Evolutionary conservation across 92 coral and sea anemone species (phyloP).

Genomic region (Parazoanthus atlanticus): DNA sequence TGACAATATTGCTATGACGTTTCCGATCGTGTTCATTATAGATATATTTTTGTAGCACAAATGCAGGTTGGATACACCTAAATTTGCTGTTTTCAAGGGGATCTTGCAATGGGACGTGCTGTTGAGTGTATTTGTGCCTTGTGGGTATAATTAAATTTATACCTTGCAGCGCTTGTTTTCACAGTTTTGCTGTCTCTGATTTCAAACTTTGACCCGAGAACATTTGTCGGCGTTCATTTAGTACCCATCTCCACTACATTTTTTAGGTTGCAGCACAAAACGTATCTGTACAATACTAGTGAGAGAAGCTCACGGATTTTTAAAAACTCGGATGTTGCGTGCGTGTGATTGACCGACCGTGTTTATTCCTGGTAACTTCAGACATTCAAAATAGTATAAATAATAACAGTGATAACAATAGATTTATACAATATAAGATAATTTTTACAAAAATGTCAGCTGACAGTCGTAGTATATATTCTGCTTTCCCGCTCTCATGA

Average conservation of each 20-base stretch:
- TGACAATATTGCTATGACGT: background rate
- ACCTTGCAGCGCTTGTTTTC: background rate
- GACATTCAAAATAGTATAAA: background rate
- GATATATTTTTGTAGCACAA: background rate
- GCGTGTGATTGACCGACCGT: background rate
- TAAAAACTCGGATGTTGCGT: background rate
- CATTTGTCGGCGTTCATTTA: background rate
- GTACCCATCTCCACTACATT: background rate
- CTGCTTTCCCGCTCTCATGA: background rate
- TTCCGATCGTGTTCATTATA: background rate
- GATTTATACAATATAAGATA: background rate
- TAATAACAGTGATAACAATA: background rate
- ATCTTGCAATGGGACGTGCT: conserved; percentile 25
- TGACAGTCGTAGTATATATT: background rate
- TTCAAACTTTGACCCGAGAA: background rate
- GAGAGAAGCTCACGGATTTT: background rate
- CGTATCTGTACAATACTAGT: background rate
- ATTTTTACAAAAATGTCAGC: background rate
- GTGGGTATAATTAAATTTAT: background rate
- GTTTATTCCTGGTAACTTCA: conserved; percentile 4
- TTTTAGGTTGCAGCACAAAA: background rate
- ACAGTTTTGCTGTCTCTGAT: background rate
- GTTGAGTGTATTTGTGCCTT: background rate
- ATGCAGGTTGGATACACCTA: background rate
- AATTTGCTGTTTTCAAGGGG: background rate